Evolutionary conservation across 37 sponge, comb jelly and placozoan genomes (phyloP).

Genomic region (Aphrocallistes beatrix): DNA sequence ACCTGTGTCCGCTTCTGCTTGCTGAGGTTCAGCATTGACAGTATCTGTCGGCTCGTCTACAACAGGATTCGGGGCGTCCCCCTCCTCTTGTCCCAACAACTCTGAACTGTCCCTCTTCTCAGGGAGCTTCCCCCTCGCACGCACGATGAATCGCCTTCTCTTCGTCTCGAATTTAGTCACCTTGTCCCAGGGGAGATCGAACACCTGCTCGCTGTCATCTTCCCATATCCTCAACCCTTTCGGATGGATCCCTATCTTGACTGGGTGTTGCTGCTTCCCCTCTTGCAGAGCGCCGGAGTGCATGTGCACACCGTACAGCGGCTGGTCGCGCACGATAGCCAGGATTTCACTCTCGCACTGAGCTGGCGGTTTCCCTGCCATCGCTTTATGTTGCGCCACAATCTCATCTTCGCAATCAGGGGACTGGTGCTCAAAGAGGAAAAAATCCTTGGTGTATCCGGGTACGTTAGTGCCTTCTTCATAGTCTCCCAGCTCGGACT

Average conservation of each 20-base stretch:
- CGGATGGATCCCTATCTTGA: background rate
- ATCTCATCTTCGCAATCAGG: background rate
- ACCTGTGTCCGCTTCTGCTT: no score
- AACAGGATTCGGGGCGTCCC: background rate
- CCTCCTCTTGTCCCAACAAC: background rate
- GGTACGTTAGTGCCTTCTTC: background rate
- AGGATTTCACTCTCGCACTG: background rate
- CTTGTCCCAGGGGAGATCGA: background rate
- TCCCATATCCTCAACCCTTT: background rate
- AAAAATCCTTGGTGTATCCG: slow-evolving; percentile 1
- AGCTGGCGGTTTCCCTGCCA: background rate
- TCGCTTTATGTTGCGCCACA: background rate
- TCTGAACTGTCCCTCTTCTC: background rate
- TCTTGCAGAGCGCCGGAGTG: background rate
- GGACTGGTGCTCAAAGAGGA: background rate
- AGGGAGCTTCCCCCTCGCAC: background rate
- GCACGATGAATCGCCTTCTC: background rate
- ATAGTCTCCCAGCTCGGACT: background rate
- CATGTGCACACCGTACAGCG: background rate
- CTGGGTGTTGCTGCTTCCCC: background rate
- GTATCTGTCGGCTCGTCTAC: background rate
- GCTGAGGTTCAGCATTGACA: background rate
- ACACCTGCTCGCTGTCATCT: background rate
- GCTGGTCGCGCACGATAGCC: background rate
- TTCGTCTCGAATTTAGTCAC: background rate